Evolutionary conservation across 2,113 vertebrate species (phyloP).

Genomic region (Lates calcarifer): DNA sequence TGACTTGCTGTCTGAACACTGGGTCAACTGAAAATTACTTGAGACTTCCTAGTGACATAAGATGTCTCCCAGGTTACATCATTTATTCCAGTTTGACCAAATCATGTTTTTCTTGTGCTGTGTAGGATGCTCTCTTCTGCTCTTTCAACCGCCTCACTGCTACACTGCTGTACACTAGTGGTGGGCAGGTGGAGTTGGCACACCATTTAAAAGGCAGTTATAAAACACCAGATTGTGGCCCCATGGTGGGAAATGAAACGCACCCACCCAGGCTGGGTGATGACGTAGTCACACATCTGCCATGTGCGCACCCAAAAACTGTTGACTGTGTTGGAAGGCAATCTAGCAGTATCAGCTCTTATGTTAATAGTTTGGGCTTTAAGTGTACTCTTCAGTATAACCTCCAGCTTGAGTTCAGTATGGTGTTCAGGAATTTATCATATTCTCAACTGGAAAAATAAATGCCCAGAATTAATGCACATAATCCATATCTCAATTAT

Average conservation of each 20-base stretch:
- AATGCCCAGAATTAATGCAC: neutral
- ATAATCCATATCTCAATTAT: neutral
- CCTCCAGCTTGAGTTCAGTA: neutral
- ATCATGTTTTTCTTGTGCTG: neutral
- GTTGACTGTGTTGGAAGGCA: slow-evolving; percentile 1
- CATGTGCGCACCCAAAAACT: neutral
- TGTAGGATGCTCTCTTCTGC: slow-evolving; percentile 29
- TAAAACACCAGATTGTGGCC: slow-evolving; percentile 38
- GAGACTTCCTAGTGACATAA: neutral
- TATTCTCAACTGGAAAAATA: neutral
- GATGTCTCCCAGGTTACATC: neutral
- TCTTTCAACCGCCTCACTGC: slow-evolving; percentile 15
- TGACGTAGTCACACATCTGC: slow-evolving; percentile 28
- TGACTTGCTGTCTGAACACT: neutral
- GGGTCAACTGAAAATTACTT: neutral
- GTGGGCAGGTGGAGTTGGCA: slow-evolving; percentile 50
- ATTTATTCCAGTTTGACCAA: neutral
- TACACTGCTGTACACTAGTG: slow-evolving; percentile 1
- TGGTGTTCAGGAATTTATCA: neutral
- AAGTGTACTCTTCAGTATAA: neutral
- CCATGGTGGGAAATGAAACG: slow-evolving; percentile 9
- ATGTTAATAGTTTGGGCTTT: no score
- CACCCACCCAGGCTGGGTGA: slow-evolving; percentile 1
- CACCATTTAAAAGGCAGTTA: neutral
- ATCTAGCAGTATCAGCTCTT: neutral